A percentile compares a stretch with the other conserved stretches of the same genome.
Evolutionary conservation across 2,797 vertebrate species (phyloP).

Genomic region (Anguilla obscura): DNA sequence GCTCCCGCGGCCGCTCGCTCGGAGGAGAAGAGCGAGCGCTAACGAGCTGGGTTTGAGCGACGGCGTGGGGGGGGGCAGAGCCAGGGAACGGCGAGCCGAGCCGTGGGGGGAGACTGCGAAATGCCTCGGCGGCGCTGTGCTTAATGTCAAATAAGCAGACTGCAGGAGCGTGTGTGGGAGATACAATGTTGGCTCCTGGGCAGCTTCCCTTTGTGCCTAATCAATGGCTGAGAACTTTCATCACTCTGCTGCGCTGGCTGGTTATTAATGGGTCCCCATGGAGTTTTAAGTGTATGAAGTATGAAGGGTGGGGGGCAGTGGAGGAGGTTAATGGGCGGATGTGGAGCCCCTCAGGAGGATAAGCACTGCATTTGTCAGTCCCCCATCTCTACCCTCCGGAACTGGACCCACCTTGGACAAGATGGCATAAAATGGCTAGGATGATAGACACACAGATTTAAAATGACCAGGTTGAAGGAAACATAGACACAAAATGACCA

Average conservation of each 20-base stretch:
- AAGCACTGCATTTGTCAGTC: background rate
- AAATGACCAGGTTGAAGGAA: background rate
- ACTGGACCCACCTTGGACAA: background rate
- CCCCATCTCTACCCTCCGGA: background rate
- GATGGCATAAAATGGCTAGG: background rate
- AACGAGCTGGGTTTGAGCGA: too few relatives aligned
- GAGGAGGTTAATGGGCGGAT: background rate
- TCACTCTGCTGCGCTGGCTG: background rate
- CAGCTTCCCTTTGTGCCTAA: background rate
- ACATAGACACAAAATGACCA: background rate
- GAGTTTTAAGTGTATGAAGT: background rate
- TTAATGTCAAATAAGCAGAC: background rate
- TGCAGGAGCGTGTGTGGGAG: background rate
- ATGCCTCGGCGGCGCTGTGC: background rate
- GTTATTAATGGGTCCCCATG: background rate
- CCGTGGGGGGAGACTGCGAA: too few relatives aligned
- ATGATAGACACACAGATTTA: background rate
- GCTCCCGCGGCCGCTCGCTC: too few relatives aligned
- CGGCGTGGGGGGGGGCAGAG: too few relatives aligned
- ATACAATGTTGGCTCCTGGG: background rate
- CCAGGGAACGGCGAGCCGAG: too few relatives aligned
- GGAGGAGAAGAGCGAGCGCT: too few relatives aligned
- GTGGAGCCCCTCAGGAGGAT: background rate
- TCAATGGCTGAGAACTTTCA: background rate
- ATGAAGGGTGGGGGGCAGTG: background rate